Evolutionary conservation across 2,888 invertebrate genomes (phyloP).

Genomic region (Chaetogeoica ovagalla): DNA sequence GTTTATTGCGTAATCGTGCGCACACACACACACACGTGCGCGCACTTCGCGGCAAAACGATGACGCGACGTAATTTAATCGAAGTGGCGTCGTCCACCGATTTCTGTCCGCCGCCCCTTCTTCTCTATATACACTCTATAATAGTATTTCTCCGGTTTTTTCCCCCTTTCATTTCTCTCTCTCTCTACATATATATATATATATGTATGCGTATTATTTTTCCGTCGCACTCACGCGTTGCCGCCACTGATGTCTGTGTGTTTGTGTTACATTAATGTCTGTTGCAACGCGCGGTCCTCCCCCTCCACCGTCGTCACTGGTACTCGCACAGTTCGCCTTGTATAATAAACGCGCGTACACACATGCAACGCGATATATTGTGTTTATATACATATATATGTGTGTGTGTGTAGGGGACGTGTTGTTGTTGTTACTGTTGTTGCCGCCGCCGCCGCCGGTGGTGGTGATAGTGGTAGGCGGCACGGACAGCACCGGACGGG

Average conservation of each 20-base stretch:
- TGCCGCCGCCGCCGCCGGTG: not conserved
- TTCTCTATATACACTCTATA: not conserved
- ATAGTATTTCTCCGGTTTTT: not conserved
- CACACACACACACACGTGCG: not conserved
- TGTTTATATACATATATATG: not conserved
- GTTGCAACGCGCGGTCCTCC: not conserved
- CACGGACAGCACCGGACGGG: not conserved
- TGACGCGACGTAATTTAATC: slow-evolving; percentile 33
- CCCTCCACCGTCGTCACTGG: not conserved
- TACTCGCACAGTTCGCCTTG: not conserved
- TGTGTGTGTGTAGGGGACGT: not conserved
- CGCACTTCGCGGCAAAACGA: not conserved
- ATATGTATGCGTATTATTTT: slow-evolving; percentile 28
- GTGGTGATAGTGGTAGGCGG: slow-evolving; percentile 16
- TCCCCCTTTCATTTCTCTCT: not conserved
- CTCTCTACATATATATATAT: not conserved
- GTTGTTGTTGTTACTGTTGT: slow-evolving; percentile 13
- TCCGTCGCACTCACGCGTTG: not conserved
- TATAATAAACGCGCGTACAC: slow-evolving; percentile 24
- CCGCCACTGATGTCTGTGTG: not conserved
- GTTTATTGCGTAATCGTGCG: too few relatives aligned
- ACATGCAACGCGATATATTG: not conserved
- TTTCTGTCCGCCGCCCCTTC: slow-evolving; percentile 5
- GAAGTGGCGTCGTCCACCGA: slow-evolving; percentile 48
- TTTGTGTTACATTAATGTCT: not conserved